Evolutionary conservation across 23 tunicate genomes (phyloP), one percentile per base, ranked within the genome.

Genomic region (Pegea sp.): DNA sequence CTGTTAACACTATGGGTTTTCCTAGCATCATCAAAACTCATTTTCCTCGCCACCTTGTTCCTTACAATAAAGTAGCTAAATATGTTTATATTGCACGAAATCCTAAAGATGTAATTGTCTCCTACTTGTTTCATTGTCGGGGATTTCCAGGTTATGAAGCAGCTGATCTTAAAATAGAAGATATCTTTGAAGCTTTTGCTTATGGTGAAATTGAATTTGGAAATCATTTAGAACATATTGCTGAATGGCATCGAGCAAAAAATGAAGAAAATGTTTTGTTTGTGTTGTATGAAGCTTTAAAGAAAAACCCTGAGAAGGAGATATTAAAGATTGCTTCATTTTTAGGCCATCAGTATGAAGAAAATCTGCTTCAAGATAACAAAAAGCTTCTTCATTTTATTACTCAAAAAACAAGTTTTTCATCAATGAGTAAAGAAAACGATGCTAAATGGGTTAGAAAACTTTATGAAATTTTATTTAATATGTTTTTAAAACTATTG

Each of bases 31-130:
- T 69, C 24, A 69, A 69, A 42, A 61, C 61, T 1, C 76, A 69
- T 38, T 69, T 49, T 26, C 34, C 59, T 28, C 22, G 52, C 28
- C 13, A 24, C 24, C 52, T 52, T 22, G 46, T 58, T 26, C 61
- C 76, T 11, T 30, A 60, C 24, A 62, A 68, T 43, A 3, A 22
- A 22, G 64, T 31, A 1, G 74, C 86, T 13, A 75, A 68, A 49
- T 75, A 75, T 24, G 34, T 75, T 6, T 60, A 42, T 49, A 49
- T 75, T 2, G 44, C 74, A 0, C 53, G 86, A 30, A 56, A 75
- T 42, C 86, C 86, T 5, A 75, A 75, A 43, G 86, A 75, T 42
- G 86, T 53, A 24, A 20, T 60, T 24, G 68, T 67, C 5, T 75
- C 75, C 7, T 63, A 22, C 19, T 61, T 42, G 38, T 60, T 43